A percentile compares a stretch with the other conserved stretches of the same genome.
Evolutionary conservation across 2,113 vertebrate genomes (phyloP).

Genomic region (Poeciliopsis retropinna): DNA sequence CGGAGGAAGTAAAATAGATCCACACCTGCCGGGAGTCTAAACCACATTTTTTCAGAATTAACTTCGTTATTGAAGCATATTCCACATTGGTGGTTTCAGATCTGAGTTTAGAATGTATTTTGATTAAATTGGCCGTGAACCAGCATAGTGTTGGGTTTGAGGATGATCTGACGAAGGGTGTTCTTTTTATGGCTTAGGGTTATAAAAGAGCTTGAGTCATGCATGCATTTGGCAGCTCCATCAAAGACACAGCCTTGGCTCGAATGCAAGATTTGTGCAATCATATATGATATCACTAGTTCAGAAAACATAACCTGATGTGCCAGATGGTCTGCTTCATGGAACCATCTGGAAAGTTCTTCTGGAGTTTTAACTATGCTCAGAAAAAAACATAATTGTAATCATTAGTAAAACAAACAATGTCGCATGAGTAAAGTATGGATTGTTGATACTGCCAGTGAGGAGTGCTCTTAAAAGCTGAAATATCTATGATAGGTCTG

Average conservation of each 20-base stretch:
- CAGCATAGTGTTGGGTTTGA: background rate
- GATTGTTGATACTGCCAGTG: no score
- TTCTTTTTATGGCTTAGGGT: background rate
- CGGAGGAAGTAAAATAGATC: conserved; percentile 5
- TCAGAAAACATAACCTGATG: background rate
- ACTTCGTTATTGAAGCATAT: background rate
- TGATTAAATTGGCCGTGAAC: background rate
- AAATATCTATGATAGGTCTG: no score
- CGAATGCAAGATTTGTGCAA: background rate
- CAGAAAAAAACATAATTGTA: no score
- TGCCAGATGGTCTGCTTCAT: background rate
- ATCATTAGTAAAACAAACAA: no score
- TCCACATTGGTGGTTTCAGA: no score
- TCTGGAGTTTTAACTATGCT: background rate
- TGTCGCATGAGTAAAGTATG: no score
- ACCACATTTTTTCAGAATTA: background rate
- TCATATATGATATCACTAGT: background rate
- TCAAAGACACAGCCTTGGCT: background rate
- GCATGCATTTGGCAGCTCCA: background rate
- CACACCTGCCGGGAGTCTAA: background rate
- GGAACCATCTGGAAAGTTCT: background rate
- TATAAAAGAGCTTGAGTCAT: background rate
- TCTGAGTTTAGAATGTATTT: background rate
- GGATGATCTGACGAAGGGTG: background rate
- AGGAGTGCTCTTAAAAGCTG: no score